Percentiles rank a stretch among this genome's conserved stretches.
Conservation (phyloP, 2,888 invertebrate species). For the Stramonita haemastoma region DNA sequence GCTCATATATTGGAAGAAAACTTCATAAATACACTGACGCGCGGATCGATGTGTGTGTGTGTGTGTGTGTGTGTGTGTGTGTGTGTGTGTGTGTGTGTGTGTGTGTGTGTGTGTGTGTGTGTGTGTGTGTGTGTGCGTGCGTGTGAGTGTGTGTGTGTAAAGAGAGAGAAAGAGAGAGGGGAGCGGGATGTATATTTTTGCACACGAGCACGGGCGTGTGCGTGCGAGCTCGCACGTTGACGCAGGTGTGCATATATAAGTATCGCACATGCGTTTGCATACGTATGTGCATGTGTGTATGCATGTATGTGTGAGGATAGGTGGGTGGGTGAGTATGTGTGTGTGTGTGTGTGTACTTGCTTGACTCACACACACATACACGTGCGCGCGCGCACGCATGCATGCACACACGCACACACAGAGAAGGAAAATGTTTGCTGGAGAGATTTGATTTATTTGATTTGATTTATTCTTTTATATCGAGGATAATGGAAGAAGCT, state of each 20-base stretch:
- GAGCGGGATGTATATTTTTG: neutral
- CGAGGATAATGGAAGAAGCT: too few species aligned
- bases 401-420: neutral
- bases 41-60: neutral
- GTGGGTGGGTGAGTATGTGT: neutral
- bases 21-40: neutral
- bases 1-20: too few species aligned
- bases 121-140: slow-evolving; percentile 3
- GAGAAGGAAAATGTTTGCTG: neutral
- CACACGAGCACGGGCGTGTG: neutral
- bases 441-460: too few species aligned
- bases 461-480: too few species aligned
- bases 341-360: neutral
- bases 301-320: neutral
- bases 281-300: slow-evolving; percentile 11
- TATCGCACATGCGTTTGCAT: neutral
- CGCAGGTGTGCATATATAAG: neutral
- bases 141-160: neutral
- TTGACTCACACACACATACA: neutral
- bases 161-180: neutral
- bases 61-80: slow-evolving; percentile 35
- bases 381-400: neutral
- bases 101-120: slow-evolving; percentile 26
- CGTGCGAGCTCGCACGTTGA: neutral
- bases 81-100: slow-evolving; percentile 34